These are phyloP conservation scores for Acanthoscelides obtectus DNA, from an alignment of 2,888 invertebrate genomes.

Conservation along the genomic window DNA sequence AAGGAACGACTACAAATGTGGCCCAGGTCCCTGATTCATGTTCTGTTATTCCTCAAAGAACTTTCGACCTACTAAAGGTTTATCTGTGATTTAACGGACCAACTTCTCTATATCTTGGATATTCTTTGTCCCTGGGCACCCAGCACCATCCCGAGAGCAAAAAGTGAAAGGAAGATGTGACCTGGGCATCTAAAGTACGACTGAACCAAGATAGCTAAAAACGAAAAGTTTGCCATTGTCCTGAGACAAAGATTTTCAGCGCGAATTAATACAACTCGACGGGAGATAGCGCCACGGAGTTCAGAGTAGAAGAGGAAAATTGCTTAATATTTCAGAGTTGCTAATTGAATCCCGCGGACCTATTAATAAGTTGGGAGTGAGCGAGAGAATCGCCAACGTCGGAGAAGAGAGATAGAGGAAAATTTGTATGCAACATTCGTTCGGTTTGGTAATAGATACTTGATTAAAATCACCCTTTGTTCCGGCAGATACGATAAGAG, in stretches of 20 bases:
- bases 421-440: slow-evolving; percentile 31
- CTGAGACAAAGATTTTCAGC: slow-evolving; percentile 19
- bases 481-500: background rate
- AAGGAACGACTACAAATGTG: too few species aligned
- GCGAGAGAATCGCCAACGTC: background rate
- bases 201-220: background rate
- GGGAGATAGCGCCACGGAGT: slow-evolving; percentile 26
- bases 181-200: background rate
- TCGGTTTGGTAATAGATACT: slow-evolving; percentile 27
- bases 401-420: slow-evolving; percentile 10
- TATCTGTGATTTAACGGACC: too few species aligned
- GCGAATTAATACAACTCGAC: slow-evolving; percentile 32
- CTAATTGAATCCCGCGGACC: slow-evolving; percentile 40
- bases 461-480: slow-evolving; percentile 28
- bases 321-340: slow-evolving; percentile 35
- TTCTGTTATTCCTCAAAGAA: too few species aligned
- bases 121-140: background rate
- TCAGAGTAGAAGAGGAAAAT: slow-evolving; percentile 16
- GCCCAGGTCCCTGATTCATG: too few species aligned
- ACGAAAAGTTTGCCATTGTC: background rate
- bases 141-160: background rate
- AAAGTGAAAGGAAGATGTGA: background rate
- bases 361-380: slow-evolving; percentile 35
- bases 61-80: too few species aligned
- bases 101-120: too few species aligned